A percentile compares a stretch with the other conserved stretches of the same genome.
phyloP scores from a whole-genome alignment of 1,140 invertebrate genomes.

The Homarus americanus region DNA sequence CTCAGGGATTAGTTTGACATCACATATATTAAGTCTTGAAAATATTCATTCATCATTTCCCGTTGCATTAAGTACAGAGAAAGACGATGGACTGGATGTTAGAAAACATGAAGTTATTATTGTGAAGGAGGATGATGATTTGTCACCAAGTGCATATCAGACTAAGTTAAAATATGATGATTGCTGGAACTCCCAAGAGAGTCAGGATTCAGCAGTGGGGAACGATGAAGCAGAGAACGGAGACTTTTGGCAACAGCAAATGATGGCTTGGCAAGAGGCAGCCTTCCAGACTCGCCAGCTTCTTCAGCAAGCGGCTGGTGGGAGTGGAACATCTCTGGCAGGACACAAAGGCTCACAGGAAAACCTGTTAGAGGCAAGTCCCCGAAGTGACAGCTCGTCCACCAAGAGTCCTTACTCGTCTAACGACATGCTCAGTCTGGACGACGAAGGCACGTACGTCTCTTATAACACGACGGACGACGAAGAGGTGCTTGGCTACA shows the following conservation, averaged over 20 bases:
- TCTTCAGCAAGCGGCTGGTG: constrained; percentile 56
- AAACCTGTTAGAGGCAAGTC: constrained; percentile 43
- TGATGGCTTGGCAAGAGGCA: constrained; percentile 64
- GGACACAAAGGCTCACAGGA: neutral
- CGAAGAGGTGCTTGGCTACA: constrained; percentile 62
- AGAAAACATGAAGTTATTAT: neutral
- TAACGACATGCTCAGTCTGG: constrained; percentile 47
- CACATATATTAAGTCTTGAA: neutral
- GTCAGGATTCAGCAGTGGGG: constrained; percentile 24
- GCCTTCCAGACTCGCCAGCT: constrained; percentile 61
- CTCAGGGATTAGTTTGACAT: neutral
- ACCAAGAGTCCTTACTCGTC: constrained; percentile 59
- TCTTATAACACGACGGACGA: constrained; percentile 67
- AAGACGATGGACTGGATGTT: neutral
- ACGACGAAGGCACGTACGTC: constrained; percentile 60
- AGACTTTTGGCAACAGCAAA: constrained; percentile 65
- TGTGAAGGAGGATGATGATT: constrained; percentile 40
- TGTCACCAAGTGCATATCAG: constrained; percentile 54
- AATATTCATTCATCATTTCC: neutral
- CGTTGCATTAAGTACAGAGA: neutral
- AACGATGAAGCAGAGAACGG: constrained; percentile 57
- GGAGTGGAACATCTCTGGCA: neutral
- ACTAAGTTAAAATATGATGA: constrained; percentile 12
- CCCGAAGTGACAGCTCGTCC: constrained; percentile 37
- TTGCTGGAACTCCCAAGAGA: constrained; percentile 37